A percentile compares a stretch with the other conserved stretches of the same genome.
Conservation (phyloP, 92 coral and sea anemone genomes). For the Porites cylindrica region DNA sequence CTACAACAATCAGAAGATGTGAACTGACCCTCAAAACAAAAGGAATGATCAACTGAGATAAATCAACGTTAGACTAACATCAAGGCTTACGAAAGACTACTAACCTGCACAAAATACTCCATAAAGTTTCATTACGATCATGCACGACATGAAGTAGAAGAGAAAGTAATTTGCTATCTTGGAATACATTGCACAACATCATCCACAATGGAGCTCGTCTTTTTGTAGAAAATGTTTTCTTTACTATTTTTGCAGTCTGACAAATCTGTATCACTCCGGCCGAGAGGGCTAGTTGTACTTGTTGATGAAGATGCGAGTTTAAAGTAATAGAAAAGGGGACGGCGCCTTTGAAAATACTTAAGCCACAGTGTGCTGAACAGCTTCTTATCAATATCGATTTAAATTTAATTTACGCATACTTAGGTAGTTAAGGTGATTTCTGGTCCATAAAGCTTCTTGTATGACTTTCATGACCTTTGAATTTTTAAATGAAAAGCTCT, state of each 20-base stretch:
- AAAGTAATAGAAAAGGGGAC: neutral
- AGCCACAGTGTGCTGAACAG: neutral
- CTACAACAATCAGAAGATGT: too few species aligned
- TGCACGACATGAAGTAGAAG: neutral
- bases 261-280: slow-evolving; percentile 18
- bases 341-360: neutral
- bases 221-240: neutral
- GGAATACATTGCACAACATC: neutral
- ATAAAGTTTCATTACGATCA: neutral
- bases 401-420: neutral
- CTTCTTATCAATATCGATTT: neutral
- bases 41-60: neutral
- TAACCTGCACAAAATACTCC: slow-evolving; percentile 17
- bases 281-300: neutral
- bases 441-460: neutral
- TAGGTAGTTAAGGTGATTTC: slow-evolving; percentile 7
- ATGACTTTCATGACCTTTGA: slow-evolving; percentile 1
- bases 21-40: neutral
- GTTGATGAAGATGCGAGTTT: neutral
- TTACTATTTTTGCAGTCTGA: slow-evolving; percentile 2
- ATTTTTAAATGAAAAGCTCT: neutral
- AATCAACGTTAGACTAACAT: too few species aligned
- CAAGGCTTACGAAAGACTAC: neutral
- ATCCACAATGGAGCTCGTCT: neutral
- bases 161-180: neutral